Conservation (phyloP, 1,140 invertebrate species). For the Rhagoletis zephyria region DNA sequence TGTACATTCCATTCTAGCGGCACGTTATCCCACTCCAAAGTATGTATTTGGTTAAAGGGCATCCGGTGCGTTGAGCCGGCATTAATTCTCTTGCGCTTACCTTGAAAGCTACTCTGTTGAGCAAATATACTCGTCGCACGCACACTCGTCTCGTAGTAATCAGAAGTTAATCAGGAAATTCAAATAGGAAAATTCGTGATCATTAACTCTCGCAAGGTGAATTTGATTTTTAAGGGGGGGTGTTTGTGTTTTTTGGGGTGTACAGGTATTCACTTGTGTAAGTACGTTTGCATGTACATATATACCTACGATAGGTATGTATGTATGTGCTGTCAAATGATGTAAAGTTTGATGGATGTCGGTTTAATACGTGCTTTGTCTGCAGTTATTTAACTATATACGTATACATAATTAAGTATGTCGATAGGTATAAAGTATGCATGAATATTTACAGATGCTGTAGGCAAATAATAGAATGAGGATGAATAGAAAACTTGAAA, state of each 20-base stretch:
- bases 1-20: neutral
- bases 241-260: neutral
- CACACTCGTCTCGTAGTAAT: neutral
- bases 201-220: neutral
- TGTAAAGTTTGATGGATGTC: neutral
- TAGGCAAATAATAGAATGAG: too few relatives aligned
- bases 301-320: too few relatives aligned
- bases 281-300: neutral
- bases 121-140: neutral
- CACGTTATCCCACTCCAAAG: too few relatives aligned
- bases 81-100: too few relatives aligned
- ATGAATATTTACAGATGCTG: too few relatives aligned
- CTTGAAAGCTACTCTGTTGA: neutral
- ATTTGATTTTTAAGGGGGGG: neutral
- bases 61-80: too few relatives aligned
- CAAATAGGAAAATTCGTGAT: slow-evolving; percentile 6
- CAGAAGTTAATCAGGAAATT: slow-evolving; percentile 4
- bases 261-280: neutral
- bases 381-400: neutral
- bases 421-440: too few relatives aligned
- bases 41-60: neutral
- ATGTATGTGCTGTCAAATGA: neutral
- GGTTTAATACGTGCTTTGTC: neutral
- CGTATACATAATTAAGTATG: too few relatives aligned
- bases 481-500: too few relatives aligned